These are phyloP conservation scores for Orchestes rusci DNA, from an alignment of 2,888 invertebrate genomes.

Conservation along the genomic window DNA sequence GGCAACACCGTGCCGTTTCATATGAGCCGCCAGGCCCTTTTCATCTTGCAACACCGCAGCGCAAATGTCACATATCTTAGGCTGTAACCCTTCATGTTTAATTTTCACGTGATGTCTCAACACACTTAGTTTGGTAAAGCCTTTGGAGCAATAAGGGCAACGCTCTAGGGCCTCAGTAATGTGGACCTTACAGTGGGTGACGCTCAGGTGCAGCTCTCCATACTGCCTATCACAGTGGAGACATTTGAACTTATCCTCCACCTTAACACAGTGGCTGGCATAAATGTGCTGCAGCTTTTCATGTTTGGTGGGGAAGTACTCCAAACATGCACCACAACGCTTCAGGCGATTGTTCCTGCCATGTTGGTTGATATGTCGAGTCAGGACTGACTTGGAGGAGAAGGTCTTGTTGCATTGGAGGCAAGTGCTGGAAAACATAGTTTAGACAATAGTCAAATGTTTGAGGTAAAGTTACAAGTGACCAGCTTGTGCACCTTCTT, in stretches of 20 bases:
- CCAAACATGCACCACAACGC: no score
- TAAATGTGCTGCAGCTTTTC: no score
- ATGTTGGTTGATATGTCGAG: constrained; percentile 49
- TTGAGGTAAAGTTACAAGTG: no score
- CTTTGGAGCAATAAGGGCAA: neutral
- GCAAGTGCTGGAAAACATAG: no score
- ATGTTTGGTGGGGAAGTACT: no score
- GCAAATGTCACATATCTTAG: neutral
- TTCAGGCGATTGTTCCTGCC: no score
- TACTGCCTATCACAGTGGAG: neutral
- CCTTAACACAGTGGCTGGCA: no score
- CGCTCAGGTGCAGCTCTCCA: neutral
- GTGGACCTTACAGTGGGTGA: neutral
- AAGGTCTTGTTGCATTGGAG: constrained; percentile 28
- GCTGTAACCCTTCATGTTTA: neutral
- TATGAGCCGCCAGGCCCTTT: no score
- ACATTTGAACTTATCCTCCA: neutral
- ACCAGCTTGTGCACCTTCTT: constrained; percentile 19
- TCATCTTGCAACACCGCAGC: neutral
- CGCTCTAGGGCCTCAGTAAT: neutral
- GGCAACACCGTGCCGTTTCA: no score
- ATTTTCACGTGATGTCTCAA: constrained; percentile 26
- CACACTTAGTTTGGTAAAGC: neutral
- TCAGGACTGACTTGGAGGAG: constrained; percentile 48
- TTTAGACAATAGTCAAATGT: no score